A percentile compares a stretch with the other conserved stretches of the same genome.
Conservation (phyloP, 1,140 invertebrate species). For the Diuraphis noxia region DNA sequence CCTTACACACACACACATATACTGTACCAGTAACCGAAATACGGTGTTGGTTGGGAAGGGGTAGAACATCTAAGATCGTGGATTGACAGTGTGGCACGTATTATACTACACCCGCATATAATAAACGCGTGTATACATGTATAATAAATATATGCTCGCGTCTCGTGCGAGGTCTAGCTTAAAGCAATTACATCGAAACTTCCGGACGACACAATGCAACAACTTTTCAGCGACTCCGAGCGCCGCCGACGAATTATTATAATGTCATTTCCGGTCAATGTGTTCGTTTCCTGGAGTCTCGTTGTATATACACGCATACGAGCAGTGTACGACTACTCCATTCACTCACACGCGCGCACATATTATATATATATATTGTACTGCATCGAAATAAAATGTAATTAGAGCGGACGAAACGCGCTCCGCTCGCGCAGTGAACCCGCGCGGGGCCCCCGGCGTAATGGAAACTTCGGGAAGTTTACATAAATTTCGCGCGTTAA, state of each 20-base stretch:
- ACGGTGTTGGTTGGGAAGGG: too few relatives aligned
- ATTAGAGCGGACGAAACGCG: constrained; percentile 21
- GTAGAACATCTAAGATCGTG: not conserved
- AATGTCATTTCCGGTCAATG: constrained; percentile 33
- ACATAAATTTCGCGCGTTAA: constrained; percentile 9
- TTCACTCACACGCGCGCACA: too few relatives aligned
- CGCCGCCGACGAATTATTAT: not conserved
- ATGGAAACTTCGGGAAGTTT: constrained; percentile 1
- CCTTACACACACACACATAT: not conserved
- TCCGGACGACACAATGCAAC: not conserved
- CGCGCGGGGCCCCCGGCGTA: not conserved
- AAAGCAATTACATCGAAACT: constrained; percentile 27
- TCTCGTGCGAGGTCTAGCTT: not conserved
- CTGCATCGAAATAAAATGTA: not conserved
- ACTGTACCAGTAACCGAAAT: not conserved
- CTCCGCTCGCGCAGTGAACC: not conserved
- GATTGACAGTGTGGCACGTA: not conserved
- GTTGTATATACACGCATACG: not conserved
- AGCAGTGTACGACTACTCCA: too few relatives aligned
- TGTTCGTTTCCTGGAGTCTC: not conserved
- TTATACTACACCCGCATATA: not conserved
- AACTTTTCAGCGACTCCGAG: not conserved
- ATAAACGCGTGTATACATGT: not conserved
- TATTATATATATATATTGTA: not conserved
- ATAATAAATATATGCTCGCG: not conserved